A percentile compares a stretch with the other conserved stretches of the same genome.
Conservation (phyloP, 2,797 vertebrate species). For the Falco columbarius region DNA sequence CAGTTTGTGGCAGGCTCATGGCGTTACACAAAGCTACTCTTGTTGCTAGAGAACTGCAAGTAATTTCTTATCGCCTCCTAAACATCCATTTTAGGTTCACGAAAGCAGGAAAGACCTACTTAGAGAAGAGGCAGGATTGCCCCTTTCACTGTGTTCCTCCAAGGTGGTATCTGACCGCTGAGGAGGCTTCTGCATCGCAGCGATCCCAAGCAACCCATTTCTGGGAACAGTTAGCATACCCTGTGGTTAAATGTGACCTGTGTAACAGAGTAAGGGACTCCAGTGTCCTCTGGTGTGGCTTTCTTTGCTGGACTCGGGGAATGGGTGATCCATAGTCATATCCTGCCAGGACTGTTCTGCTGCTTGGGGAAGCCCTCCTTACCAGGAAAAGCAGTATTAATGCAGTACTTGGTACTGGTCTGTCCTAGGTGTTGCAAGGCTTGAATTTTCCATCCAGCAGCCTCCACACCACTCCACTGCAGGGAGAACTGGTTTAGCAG, state of each 20-base stretch:
- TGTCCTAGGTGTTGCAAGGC: background rate
- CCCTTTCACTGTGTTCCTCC: background rate
- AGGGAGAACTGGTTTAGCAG: background rate
- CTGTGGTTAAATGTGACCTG: background rate
- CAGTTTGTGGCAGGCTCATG: background rate
- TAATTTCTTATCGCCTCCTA: slow-evolving; percentile 13
- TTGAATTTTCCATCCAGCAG: background rate
- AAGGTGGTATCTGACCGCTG: background rate
- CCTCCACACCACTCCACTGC: background rate
- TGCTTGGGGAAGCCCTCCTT: background rate
- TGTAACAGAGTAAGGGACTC: background rate
- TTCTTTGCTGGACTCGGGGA: slow-evolving; percentile 28
- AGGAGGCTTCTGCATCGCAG: background rate
- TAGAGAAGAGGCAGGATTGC: background rate
- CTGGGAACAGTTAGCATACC: background rate
- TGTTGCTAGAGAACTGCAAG: background rate
- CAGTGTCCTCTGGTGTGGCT: background rate
- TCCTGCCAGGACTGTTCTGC: background rate
- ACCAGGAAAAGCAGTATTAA: background rate
- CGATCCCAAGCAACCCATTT: background rate
- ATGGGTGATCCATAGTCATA: background rate
- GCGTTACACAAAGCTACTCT: background rate
- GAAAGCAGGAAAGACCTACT: slow-evolving; percentile 19
- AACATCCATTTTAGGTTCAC: slow-evolving; percentile 25
- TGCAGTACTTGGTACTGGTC: background rate